These are phyloP conservation scores for Copsychus sechellarum DNA, from an alignment of 2,113 vertebrate genomes.

Conservation along the genomic window DNA sequence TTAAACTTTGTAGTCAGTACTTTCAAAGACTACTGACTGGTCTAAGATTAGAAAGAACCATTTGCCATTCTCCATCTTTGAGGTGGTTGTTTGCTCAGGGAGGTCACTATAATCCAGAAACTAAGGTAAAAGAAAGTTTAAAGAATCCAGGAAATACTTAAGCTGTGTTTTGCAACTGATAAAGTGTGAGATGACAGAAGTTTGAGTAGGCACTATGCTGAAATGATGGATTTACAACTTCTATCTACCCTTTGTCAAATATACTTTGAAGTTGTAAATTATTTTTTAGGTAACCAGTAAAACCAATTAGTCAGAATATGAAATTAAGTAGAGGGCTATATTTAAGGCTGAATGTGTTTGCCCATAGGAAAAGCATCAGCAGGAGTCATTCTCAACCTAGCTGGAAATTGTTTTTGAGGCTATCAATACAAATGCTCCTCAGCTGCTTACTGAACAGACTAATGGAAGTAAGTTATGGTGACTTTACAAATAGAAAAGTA, in stretches of 20 bases:
- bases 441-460: neutral
- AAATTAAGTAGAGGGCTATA: neutral
- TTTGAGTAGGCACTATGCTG: neutral
- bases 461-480: neutral
- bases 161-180: neutral
- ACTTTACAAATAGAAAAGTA: neutral
- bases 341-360: neutral
- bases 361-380: neutral
- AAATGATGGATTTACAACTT: neutral
- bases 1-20: neutral
- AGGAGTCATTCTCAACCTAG: neutral
- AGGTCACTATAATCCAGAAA: neutral
- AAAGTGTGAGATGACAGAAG: neutral
- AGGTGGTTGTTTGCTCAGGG: neutral
- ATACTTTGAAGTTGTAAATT: neutral
- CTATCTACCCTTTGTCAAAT: neutral
- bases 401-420: neutral
- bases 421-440: neutral
- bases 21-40: neutral
- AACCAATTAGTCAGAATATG: neutral
- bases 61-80: neutral
- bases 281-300: neutral
- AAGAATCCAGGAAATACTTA: neutral
- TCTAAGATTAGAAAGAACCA: neutral
- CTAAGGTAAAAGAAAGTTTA: neutral